A percentile compares a stretch with the other conserved stretches of the same genome.
phyloP scores from a whole-genome alignment of 2,113 vertebrate species.

The Sebastes schlegelii region DNA sequence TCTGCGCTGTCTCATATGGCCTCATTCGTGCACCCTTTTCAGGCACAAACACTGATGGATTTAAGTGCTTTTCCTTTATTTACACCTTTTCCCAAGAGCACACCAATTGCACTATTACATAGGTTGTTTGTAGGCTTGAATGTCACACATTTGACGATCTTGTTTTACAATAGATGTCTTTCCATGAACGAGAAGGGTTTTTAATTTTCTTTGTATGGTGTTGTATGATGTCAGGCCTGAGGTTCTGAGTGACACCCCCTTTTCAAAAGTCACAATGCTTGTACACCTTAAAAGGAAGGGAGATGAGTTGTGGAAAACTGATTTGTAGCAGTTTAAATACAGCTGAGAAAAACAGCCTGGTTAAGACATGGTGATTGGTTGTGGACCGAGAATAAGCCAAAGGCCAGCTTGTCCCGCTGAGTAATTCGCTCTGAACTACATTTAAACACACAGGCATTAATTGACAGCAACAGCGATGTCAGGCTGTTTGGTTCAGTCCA shows the following conservation, averaged over 20 bases:
- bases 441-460: not conserved
- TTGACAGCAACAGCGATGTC: conserved; percentile 4
- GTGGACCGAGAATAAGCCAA: not conserved
- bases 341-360: not conserved
- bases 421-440: not conserved
- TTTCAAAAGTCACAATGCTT: conserved; percentile 3
- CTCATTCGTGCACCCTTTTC: not conserved
- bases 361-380: not conserved
- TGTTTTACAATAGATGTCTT: conserved; percentile 1
- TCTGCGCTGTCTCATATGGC: too few species aligned
- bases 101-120: not conserved
- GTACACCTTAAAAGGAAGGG: not conserved
- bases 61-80: not conserved
- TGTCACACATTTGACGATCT: conserved; percentile 2
- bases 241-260: not conserved
- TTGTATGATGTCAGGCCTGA: conserved; percentile 30
- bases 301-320: not conserved
- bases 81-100: not conserved
- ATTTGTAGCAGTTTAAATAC: not conserved
- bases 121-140: not conserved
- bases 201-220: not conserved
- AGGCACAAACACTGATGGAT: not conserved
- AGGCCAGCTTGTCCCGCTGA: not conserved
- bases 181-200: conserved; percentile 6
- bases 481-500: conserved; percentile 13